Conservation (phyloP, 2,113 vertebrate species). For the Miniopterus natalensis region DNA sequence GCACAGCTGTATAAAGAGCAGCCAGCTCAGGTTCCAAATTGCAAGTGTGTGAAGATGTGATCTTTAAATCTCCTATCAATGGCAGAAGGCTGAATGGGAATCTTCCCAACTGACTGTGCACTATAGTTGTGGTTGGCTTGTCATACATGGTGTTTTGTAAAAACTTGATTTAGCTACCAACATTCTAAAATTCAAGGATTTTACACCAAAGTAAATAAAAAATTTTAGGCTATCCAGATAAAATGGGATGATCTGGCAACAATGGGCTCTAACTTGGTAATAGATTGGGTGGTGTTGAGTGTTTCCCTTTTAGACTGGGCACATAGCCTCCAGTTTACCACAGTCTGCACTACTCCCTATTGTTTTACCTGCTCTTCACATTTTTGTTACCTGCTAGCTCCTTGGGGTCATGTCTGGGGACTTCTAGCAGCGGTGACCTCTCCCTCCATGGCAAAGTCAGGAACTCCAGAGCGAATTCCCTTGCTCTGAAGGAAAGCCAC, state of each 20-base stretch:
- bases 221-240: conserved; percentile 34
- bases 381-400: neutral
- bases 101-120: neutral
- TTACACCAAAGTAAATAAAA: conserved; percentile 49
- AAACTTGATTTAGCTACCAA: neutral
- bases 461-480: neutral
- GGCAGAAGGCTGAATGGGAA: neutral
- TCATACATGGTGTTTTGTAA: neutral
- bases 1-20: neutral
- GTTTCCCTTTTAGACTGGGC: neutral
- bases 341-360: neutral
- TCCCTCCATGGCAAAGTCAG: neutral
- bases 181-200: conserved; percentile 47
- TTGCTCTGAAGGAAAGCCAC: conserved; percentile 10
- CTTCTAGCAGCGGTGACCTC: neutral
- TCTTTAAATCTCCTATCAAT: conserved; percentile 7
- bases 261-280: neutral
- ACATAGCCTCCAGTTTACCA: neutral
- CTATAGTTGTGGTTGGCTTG: conserved; percentile 35
- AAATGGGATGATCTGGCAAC: neutral
- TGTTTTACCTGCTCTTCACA: neutral
- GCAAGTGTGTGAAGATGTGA: conserved; percentile 31
- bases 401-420: neutral
- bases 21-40: conserved; percentile 27
- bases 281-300: neutral